Percentiles rank a stretch among this genome's conserved stretches.
These are phyloP conservation scores for Drosophila paranaensis DNA, from an alignment of 2,888 invertebrate genomes.

Conservation along the genomic window DNA sequence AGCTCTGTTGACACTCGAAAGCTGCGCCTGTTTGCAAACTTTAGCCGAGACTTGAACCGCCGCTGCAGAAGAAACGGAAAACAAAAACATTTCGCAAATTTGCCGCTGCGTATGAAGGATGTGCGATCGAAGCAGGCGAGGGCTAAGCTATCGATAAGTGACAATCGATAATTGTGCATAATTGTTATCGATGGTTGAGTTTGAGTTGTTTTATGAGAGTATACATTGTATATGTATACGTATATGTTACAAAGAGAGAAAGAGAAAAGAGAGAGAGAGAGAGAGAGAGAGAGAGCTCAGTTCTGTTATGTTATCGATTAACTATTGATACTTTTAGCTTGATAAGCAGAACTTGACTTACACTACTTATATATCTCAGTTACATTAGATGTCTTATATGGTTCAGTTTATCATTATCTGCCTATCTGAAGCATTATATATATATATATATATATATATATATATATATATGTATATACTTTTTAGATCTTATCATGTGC, in stretches of 20 bases:
- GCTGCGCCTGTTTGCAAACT: conserved; percentile 67
- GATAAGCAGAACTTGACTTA: too few relatives aligned
- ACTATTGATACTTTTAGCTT: neutral
- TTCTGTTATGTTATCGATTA: neutral
- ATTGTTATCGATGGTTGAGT: neutral
- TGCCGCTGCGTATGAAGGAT: conserved; percentile 38
- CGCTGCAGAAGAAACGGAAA: neutral
- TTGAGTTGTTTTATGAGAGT: neutral
- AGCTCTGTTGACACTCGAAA: conserved; percentile 59
- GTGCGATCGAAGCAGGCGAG: conserved; percentile 23
- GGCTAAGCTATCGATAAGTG: neutral
- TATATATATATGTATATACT: too few relatives aligned
- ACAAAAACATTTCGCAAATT: conserved; percentile 29
- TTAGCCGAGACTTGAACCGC: conserved; percentile 72
- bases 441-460: too few relatives aligned
- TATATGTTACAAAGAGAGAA: neutral
- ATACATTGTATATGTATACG: neutral
- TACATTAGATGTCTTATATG: too few relatives aligned
- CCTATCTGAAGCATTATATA: too few relatives aligned
- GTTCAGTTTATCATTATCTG: too few relatives aligned
- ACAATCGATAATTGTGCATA: neutral
- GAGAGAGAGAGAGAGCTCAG: neutral
- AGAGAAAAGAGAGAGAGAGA: neutral
- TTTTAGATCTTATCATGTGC: too few relatives aligned
- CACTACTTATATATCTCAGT: too few relatives aligned